These are phyloP conservation scores for Telenomus remus DNA, from an alignment of 1,140 invertebrate genomes.

Conservation along the genomic window DNA sequence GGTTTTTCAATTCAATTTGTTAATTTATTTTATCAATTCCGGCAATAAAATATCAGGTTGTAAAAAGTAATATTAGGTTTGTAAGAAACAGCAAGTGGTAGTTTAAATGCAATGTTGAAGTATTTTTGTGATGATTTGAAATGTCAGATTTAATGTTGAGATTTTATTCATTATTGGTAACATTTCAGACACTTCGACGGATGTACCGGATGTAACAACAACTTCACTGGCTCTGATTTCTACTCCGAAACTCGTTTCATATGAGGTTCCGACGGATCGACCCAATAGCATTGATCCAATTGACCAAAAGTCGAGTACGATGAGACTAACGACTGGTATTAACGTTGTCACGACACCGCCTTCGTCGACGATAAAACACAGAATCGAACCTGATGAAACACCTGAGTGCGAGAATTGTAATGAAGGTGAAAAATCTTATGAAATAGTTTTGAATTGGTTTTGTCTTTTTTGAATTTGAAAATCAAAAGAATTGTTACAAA, in stretches of 20 bases:
- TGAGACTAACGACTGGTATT: slow-evolving; percentile 16
- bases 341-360: slow-evolving; percentile 55
- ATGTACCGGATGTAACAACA: slow-evolving; percentile 3
- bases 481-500: too few species aligned
- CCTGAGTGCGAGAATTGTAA: slow-evolving; percentile 33
- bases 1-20: too few species aligned
- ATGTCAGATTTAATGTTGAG: too few species aligned
- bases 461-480: too few species aligned
- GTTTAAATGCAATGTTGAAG: too few species aligned
- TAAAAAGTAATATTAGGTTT: too few species aligned
- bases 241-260: slow-evolving; percentile 16
- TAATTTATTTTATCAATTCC: too few species aligned
- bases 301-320: slow-evolving; percentile 14
- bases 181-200: background rate
- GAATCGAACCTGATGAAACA: too few species aligned
- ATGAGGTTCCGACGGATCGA: slow-evolving; percentile 58
- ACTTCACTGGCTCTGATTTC: slow-evolving; percentile 11
- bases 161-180: too few species aligned
- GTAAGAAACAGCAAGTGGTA: too few species aligned
- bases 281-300: slow-evolving; percentile 68
- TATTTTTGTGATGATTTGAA: too few species aligned
- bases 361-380: background rate
- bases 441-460: background rate
- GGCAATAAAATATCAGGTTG: too few species aligned
- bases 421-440: slow-evolving; percentile 21